Evolutionary conservation across 23 tunicate species (phyloP), one percentile per base, ranked within the genome.

Genomic region (Styela clava): DNA sequence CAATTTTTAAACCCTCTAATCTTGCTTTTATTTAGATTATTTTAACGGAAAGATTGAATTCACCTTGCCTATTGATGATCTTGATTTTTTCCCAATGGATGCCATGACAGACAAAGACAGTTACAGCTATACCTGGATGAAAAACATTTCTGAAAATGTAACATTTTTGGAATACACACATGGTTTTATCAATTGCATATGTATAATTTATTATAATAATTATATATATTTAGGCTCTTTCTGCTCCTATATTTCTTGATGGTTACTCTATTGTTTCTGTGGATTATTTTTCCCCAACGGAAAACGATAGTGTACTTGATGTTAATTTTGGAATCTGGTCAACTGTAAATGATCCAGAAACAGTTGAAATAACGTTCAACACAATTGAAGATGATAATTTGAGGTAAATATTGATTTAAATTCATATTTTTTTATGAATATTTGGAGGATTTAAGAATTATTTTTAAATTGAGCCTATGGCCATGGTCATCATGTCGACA

Each of bases 291-390:
- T 7, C 56, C 7, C 56, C 56, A 5, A 5, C 56, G 7, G 56
- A 44, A 5, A 44, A 7, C 7, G 56, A 44, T 44, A 44, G 12
- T 12, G 56, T 44, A 44, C 56, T 44, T 44, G 56, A 44, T 71
- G 35, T 71, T 3, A 5, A 71, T 30, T 71, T 71, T 35, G 77
- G 77, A 3, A 71, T 71, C 7, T 71, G 77, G 77, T 18, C 77
- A 71, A 71, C 77, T 21, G 23, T n/a, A 7, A 29, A 71, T 32
- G 77, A 71, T 71, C 34, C 37, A 19, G 77, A 27, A 28, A 3
- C 34, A 27, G 29, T 71, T 3, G 29, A 71, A 29, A 34, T 3
- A 31, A 71, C 56, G 7, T 44, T 44, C 9, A 12, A 44, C 56
- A 5, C 56, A 44, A 44, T 44, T 44, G 56, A 44, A 12, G 56